Evolutionary conservation across 2,113 vertebrate genomes (phyloP).

Genomic region (Phalacrocorax brasilianus): DNA sequence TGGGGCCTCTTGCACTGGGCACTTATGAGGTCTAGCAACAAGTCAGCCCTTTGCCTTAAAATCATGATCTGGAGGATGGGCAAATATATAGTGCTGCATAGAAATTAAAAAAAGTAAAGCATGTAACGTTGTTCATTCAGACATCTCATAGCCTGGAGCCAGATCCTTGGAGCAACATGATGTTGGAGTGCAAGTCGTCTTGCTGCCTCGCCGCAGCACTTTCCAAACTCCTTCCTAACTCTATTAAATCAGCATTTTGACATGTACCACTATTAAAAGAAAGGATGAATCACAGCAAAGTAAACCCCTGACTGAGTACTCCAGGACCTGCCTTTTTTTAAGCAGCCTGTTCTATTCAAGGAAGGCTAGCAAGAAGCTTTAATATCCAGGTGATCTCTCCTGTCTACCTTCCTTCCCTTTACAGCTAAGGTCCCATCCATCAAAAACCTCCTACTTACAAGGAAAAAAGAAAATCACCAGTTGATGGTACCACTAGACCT

Average conservation of each 20-base stretch:
- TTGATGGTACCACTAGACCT: not conserved
- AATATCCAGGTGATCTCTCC: not conserved
- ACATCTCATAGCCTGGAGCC: not conserved
- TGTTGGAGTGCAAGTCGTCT: not conserved
- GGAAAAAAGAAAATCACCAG: not conserved
- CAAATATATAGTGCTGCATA: not conserved
- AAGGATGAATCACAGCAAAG: not conserved
- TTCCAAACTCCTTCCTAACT: not conserved
- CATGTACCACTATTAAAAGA: not conserved
- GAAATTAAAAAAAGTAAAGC: not conserved
- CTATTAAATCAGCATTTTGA: not conserved
- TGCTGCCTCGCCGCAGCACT: rapidly evolving
- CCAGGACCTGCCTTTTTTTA: not conserved
- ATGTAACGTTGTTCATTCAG: not conserved
- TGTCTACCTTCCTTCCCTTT: not conserved
- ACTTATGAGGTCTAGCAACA: not conserved
- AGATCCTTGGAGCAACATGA: not conserved
- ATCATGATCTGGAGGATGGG: not conserved
- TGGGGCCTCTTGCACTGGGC: rapidly evolving
- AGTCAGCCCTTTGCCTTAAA: not conserved
- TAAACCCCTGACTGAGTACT: not conserved
- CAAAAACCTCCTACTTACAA: not conserved
- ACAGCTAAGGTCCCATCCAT: not conserved
- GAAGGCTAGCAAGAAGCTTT: not conserved
- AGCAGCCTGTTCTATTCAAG: not conserved